Percentiles rank a stretch among this genome's conserved stretches.
These are phyloP conservation scores for Zophobas morio DNA, from an alignment of 1,140 invertebrate genomes.

Conservation along the genomic window DNA sequence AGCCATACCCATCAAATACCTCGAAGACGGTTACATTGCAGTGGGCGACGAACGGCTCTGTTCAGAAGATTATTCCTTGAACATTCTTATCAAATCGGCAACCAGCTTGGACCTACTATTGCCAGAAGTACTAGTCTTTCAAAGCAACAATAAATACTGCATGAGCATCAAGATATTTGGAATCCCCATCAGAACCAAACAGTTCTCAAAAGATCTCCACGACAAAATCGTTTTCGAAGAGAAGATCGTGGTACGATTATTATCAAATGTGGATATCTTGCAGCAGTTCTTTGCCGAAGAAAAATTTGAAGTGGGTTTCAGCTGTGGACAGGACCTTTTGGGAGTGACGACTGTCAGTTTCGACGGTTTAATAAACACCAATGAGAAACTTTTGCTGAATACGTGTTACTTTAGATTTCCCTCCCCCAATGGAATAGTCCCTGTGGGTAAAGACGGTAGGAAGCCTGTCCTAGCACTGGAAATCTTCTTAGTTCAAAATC, in stretches of 20 bases:
- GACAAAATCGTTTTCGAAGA: slow-evolving; percentile 60
- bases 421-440: slow-evolving; percentile 53
- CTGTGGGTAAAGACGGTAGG: slow-evolving; percentile 47
- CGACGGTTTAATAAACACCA: slow-evolving; percentile 46
- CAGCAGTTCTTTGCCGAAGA: slow-evolving; percentile 59
- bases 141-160: slow-evolving; percentile 57
- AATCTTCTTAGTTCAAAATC: slow-evolving; percentile 7
- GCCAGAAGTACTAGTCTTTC: slow-evolving; percentile 61
- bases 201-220: slow-evolving; percentile 59
- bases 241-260: slow-evolving; percentile 61
- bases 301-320: slow-evolving; percentile 59
- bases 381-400: slow-evolving; percentile 11
- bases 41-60: slow-evolving; percentile 46
- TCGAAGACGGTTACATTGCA: slow-evolving; percentile 62
- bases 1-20: slow-evolving; percentile 54
- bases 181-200: slow-evolving; percentile 62
- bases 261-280: slow-evolving; percentile 56
- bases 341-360: slow-evolving; percentile 57
- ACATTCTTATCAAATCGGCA: slow-evolving; percentile 56
- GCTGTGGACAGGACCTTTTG: slow-evolving; percentile 56
- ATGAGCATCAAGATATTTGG: slow-evolving; percentile 63
- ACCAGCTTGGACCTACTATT: slow-evolving; percentile 62
- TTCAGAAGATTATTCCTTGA: slow-evolving; percentile 55
- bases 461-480: slow-evolving; percentile 39
- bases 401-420: slow-evolving; percentile 59